Evolutionary conservation across 2,888 invertebrate genomes (phyloP).

Genomic region (Agrotis puta): DNA sequence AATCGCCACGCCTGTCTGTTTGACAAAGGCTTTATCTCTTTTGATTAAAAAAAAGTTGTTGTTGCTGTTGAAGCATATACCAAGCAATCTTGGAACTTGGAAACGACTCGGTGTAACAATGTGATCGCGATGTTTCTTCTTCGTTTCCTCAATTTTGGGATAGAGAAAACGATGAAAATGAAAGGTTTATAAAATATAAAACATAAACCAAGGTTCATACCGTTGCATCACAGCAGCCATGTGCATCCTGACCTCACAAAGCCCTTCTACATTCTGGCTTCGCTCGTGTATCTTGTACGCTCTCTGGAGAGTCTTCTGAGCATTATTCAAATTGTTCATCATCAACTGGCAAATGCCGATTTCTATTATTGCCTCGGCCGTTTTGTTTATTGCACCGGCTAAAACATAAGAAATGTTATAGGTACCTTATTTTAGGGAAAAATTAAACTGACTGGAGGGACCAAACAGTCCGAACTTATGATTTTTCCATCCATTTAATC

Average conservation of each 20-base stretch:
- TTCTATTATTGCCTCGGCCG: constrained; percentile 88
- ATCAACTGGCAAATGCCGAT: constrained; percentile 89
- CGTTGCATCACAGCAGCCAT: constrained; percentile 89
- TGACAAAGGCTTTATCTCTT: too few species aligned
- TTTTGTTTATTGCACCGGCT: constrained; percentile 86
- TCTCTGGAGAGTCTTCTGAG: constrained; percentile 87
- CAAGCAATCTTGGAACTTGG: too few species aligned
- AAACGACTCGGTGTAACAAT: too few species aligned
- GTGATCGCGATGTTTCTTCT: too few species aligned
- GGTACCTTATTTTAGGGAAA: too few species aligned
- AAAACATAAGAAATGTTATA: constrained; percentile 39
- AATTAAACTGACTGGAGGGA: too few species aligned
- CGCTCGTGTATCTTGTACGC: constrained; percentile 84
- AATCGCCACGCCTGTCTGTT: too few species aligned
- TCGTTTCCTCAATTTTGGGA: too few species aligned
- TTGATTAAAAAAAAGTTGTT: neutral
- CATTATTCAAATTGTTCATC: constrained; percentile 86
- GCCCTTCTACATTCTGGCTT: constrained; percentile 80
- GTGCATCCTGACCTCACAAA: constrained; percentile 90
- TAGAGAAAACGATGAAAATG: neutral
- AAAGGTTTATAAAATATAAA: neutral
- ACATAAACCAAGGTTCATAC: constrained; percentile 67
- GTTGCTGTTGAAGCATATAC: too few species aligned
- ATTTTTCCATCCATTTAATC: too few species aligned
- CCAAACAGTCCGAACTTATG: too few species aligned